Evolutionary conservation across 2,113 vertebrate species (phyloP).

Genomic region (Dunckerocampus dactyliophorus): DNA sequence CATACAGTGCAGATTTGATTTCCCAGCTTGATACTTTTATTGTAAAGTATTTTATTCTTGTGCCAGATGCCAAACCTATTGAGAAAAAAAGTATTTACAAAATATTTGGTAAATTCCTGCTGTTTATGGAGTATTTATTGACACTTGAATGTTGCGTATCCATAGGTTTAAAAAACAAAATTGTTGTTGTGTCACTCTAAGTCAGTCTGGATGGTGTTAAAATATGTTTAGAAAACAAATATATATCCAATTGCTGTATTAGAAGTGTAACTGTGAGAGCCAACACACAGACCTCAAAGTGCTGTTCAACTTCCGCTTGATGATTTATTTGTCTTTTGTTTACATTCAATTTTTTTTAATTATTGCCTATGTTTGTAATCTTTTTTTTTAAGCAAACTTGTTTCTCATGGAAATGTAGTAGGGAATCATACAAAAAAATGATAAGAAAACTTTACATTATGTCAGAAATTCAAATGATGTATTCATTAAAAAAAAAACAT

Average conservation of each 20-base stretch:
- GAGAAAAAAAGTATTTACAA: slow-evolving; percentile 11
- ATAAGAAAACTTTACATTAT: background rate
- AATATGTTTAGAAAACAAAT: slow-evolving; percentile 1
- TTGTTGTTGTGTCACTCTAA: slow-evolving; percentile 15
- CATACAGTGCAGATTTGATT: slow-evolving; percentile 36
- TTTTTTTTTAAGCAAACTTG: background rate
- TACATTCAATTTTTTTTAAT: background rate
- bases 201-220: slow-evolving; percentile 6
- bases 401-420: background rate
- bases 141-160: slow-evolving; percentile 32
- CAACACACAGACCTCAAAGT: slow-evolving; percentile 1
- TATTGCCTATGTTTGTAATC: background rate
- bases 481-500: background rate
- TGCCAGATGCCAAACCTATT: slow-evolving; percentile 34
- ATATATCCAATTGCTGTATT: slow-evolving; percentile 21
- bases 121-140: slow-evolving; percentile 29
- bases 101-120: background rate
- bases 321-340: background rate
- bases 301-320: background rate
- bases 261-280: slow-evolving; percentile 34
- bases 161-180: slow-evolving; percentile 8
- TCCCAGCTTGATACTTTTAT: slow-evolving; percentile 19
- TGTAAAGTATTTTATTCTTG: slow-evolving; percentile 36
- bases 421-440: background rate
- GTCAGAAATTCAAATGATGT: background rate